Percentiles rank a stretch among this genome's conserved stretches.
Conservation (phyloP, 2,888 invertebrate genomes). For the Chelonus formosanus region DNA sequence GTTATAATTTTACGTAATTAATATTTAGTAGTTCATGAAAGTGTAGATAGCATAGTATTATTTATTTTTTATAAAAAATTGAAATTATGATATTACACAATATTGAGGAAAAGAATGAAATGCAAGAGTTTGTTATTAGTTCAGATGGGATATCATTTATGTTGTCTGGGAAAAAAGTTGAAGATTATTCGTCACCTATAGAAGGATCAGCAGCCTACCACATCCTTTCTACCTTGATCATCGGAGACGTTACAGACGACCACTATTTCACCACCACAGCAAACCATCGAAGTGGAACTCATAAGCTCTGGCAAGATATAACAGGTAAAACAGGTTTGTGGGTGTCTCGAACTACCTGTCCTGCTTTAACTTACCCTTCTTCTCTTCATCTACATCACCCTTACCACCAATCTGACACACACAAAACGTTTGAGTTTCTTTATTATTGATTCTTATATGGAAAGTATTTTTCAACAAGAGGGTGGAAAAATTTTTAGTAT, state of each 20-base stretch:
- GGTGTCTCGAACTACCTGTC: conserved; percentile 55
- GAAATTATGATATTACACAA: neutral
- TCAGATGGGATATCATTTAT: conserved; percentile 17
- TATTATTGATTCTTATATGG: conserved; percentile 6
- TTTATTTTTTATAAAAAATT: neutral
- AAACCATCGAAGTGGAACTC: conserved; percentile 42
- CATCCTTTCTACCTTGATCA: conserved; percentile 33
- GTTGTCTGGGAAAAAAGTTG: conserved; percentile 29
- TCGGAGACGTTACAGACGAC: conserved; percentile 33
- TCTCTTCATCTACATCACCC: conserved; percentile 29
- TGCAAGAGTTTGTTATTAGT: conserved; percentile 9
- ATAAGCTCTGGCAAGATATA: conserved; percentile 42
- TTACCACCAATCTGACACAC: neutral
- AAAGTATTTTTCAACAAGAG: neutral
- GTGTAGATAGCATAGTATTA: neutral
- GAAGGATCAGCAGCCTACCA: conserved; percentile 33
- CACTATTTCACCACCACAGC: conserved; percentile 32
- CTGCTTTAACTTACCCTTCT: conserved; percentile 45
- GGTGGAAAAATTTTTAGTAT: conserved; percentile 15
- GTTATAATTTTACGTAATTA: too few species aligned
- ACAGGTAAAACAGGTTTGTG: conserved; percentile 52
- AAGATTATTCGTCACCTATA: conserved; percentile 31
- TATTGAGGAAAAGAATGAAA: conserved; percentile 4
- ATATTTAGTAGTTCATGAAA: too few species aligned
- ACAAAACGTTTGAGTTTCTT: neutral